Evolutionary conservation across 2,888 invertebrate genomes (phyloP).

Genomic region (Pimpla rufipes): DNA sequence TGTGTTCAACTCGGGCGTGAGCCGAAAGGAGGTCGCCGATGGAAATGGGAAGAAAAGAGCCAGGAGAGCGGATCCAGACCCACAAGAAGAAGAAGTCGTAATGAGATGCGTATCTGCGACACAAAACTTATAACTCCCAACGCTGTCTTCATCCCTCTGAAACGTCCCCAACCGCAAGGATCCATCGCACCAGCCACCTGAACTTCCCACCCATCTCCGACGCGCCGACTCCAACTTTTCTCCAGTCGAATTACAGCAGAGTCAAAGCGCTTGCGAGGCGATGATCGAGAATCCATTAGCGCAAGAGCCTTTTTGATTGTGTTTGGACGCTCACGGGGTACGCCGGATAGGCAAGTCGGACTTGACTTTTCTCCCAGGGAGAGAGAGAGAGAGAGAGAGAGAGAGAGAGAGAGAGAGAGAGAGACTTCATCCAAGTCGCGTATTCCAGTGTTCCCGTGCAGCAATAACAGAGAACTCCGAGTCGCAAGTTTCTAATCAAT

Average conservation of each 20-base stretch:
- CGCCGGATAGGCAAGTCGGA: not conserved
- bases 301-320: conserved; percentile 23
- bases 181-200: not conserved
- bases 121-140: conserved; percentile 3
- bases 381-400: no score
- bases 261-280: not conserved
- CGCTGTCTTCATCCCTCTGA: not conserved
- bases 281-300: conserved; percentile 41
- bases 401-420: no score
- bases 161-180: not conserved
- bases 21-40: not conserved
- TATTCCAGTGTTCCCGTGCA: not conserved
- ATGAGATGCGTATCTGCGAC: conserved; percentile 13
- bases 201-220: not conserved
- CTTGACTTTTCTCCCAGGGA: conserved; percentile 15
- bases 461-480: conserved; percentile 1
- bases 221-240: not conserved
- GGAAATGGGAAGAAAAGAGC: not conserved
- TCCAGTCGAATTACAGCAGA: not conserved
- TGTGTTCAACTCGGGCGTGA: not conserved
- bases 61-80: not conserved
- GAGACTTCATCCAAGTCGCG: not conserved
- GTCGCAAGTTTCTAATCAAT: conserved; percentile 4
- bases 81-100: not conserved
- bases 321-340: not conserved